Conservation (phyloP, 2,888 invertebrate genomes). For the Furcula furcula region DNA sequence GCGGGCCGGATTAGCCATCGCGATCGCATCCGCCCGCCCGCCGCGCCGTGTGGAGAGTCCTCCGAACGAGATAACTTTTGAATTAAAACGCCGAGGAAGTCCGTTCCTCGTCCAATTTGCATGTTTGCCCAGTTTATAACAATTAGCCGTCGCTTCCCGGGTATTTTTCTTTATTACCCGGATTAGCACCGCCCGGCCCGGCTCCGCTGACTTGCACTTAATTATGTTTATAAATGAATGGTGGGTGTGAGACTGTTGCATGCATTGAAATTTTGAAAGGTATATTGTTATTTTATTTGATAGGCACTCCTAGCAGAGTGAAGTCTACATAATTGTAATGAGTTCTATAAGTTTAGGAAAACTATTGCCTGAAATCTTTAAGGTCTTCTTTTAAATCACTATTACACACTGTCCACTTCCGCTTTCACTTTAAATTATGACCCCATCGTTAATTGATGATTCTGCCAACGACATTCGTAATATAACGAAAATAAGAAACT, state of each 20-base stretch:
- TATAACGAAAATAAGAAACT: no score
- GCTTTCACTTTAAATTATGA: no score
- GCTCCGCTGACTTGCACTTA: constrained; percentile 46
- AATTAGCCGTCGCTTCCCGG: constrained; percentile 67
- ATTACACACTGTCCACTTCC: no score
- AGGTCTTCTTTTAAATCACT: no score
- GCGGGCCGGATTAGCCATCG: background rate
- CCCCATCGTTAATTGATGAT: no score
- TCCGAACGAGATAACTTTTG: constrained; percentile 47
- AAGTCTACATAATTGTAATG: no score
- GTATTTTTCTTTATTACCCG: constrained; percentile 77
- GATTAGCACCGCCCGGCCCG: constrained; percentile 50
- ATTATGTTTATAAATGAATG: constrained; percentile 62
- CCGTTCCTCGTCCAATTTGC: constrained; percentile 65
- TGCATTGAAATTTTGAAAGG: constrained; percentile 29
- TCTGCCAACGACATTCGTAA: no score
- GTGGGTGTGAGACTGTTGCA: constrained; percentile 34
- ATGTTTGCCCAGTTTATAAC: constrained; percentile 75
- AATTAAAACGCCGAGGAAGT: constrained; percentile 62
- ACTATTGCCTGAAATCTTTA: no score
- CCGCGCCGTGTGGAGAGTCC: constrained; percentile 16
- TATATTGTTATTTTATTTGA: no score
- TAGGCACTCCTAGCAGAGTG: no score
- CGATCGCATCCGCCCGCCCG: constrained; percentile 2
- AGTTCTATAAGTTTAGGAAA: no score